Conservation (phyloP, 1,140 invertebrate species). For the Heliothis subflexa region DNA sequence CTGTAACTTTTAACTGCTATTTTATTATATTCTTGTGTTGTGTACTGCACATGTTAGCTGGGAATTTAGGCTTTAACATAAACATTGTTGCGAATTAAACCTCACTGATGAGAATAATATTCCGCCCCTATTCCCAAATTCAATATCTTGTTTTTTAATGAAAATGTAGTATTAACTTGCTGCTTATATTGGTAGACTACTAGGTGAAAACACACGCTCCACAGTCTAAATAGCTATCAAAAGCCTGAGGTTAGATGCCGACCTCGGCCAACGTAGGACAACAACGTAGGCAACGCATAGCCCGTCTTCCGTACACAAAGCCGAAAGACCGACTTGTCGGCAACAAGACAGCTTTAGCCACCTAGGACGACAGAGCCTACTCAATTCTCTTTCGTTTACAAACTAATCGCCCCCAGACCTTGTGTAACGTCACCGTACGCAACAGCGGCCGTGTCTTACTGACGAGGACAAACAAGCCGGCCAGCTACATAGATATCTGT, state of each 20-base stretch:
- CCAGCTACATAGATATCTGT: conserved; percentile 46
- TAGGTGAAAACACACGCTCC: not conserved
- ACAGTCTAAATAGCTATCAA: not conserved
- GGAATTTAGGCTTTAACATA: conserved; percentile 6
- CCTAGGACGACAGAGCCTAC: not conserved
- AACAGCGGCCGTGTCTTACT: conserved; percentile 45
- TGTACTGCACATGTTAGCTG: conserved; percentile 34
- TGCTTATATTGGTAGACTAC: not conserved
- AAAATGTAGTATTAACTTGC: conserved; percentile 3
- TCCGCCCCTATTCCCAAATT: no score
- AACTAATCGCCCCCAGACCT: conserved; percentile 25
- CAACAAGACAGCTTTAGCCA: not conserved
- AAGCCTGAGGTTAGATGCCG: conserved; percentile 10
- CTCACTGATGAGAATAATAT: no score
- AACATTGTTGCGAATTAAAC: not conserved
- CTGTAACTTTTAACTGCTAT: conserved; percentile 9
- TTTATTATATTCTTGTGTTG: conserved; percentile 11
- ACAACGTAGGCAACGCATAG: conserved; percentile 6
- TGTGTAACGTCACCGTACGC: conserved; percentile 19
- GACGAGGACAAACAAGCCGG: conserved; percentile 57
- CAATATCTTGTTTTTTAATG: not conserved
- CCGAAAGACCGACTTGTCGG: conserved; percentile 5
- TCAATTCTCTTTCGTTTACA: conserved; percentile 40
- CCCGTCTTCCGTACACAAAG: conserved; percentile 25
- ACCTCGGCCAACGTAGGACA: not conserved